Base-by-base conservation (phyloP, 2,888 invertebrate genomes). In the Notodonta ziczac region DNA sequence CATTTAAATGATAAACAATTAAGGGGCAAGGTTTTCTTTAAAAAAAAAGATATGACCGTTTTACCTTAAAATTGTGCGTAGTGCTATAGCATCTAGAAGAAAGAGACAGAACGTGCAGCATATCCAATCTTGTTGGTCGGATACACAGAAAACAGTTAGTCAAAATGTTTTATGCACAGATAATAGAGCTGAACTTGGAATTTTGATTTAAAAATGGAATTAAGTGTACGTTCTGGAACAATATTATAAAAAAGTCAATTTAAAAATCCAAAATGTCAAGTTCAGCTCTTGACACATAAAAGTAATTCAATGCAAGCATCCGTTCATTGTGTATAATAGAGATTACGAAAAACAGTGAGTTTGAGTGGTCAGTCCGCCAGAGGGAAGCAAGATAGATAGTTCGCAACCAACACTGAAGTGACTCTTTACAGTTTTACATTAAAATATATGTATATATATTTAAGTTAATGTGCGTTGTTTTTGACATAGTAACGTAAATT, bases 41-140 rank as follows among this genome's bases (percentile, higher is more conserved):
- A 56, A 66, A 6, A n/a, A 42, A 16, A 8, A 46, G 35, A 59
- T 39, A 58, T 59, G 70, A 81, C 78, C 80, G 77, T 78, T 81
- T 78, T 73, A 81, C 81, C 73, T 61, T 70, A 70, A 70, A 69
- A 76, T 61, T 61, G 86, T 85, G 82, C 82, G 81, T 70, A 70
- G 85, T 87, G 86, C 81, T 66, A 75, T 76, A 82, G 83, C 73
- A 74, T 70, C 71, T 73, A 79, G 73, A 79, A 85, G 77, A 70
- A 70, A 78, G 62, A 86, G 81, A 85, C 56, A 85, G 83, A 70
- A 74, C 81, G 92, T 91, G 91, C 90, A 87, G 81, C 79, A 86
- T 66, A 70, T 85, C 81, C 82, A 83, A 90, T 90, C 91, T 92
- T 87, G 63, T 90, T 90, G 92, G 92, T 91, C 90, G 83, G 82